phyloP scores from a whole-genome alignment of 2,888 invertebrate species.

The Oxyteleia sp. region DNA sequence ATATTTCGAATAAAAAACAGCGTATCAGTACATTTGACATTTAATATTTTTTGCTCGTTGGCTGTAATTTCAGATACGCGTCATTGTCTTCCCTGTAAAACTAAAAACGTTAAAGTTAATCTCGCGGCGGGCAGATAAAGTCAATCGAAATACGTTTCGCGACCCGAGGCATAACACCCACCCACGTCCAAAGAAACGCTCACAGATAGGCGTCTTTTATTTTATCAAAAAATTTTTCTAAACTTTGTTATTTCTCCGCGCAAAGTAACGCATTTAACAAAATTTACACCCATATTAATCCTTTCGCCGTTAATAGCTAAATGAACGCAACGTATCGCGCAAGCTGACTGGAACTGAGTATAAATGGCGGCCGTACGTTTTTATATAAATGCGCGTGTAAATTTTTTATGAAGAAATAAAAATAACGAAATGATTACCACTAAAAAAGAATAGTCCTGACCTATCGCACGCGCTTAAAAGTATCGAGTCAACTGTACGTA shows the following conservation, averaged over 20 bases:
- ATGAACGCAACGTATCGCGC: no score
- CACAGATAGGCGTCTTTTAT: conserved; percentile 19
- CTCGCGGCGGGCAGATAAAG: conserved; percentile 48
- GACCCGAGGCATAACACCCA: conserved; percentile 5
- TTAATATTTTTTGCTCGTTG: conserved; percentile 55
- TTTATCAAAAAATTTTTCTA: conserved; percentile 3
- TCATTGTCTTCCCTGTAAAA: conserved; percentile 54
- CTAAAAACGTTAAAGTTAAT: conserved; percentile 58
- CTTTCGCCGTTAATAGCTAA: background rate
- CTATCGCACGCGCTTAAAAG: no score
- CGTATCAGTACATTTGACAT: conserved; percentile 54
- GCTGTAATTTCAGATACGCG: conserved; percentile 40
- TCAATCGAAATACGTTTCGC: conserved; percentile 51
- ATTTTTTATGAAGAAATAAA: no score
- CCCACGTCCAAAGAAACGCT: conserved; percentile 38
- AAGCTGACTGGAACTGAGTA: no score
- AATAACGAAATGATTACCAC: no score
- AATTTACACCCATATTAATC: background rate
- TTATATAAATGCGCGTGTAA: no score
- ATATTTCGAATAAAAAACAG: no score
- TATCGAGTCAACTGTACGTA: no score
- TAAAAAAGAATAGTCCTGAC: no score
- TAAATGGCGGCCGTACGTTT: no score
- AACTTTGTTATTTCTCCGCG: background rate
- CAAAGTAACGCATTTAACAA: conserved; percentile 1